Conservation (phyloP, 2,888 invertebrate genomes). For the Argyra leucocephala region DNA sequence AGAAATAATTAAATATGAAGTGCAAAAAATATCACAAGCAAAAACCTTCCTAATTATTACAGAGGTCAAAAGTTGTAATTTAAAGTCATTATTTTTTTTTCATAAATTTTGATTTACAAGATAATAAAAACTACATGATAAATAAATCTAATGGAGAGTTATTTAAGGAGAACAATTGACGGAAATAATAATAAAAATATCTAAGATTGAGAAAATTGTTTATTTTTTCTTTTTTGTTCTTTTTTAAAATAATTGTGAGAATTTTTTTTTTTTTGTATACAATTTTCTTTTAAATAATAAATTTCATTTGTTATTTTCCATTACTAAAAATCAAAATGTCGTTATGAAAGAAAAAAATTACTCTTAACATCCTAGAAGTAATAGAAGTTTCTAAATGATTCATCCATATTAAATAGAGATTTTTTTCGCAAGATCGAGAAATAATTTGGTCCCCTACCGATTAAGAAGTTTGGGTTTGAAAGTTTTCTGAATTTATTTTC, state of each 20-base stretch:
- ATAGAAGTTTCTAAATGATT: no score
- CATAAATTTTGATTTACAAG: slow-evolving; percentile 1
- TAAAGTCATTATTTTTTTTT: background rate
- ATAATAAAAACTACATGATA: background rate
- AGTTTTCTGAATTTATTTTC: no score
- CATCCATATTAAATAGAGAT: no score
- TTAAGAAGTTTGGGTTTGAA: no score
- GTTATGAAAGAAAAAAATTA: background rate
- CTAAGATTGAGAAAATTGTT: background rate
- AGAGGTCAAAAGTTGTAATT: background rate
- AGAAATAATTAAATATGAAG: no score
- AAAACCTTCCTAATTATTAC: background rate
- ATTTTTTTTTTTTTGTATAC: slow-evolving; percentile 7
- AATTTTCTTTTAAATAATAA: no score
- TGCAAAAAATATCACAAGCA: no score
- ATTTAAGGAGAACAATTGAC: background rate
- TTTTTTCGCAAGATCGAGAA: no score
- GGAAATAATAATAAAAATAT: background rate
- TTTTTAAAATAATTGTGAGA: background rate
- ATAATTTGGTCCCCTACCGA: no score
- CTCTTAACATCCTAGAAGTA: background rate
- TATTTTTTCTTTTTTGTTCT: background rate
- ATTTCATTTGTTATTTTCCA: no score
- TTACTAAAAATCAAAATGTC: background rate
- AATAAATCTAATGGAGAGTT: background rate